Evolutionary conservation across 2,113 vertebrate species (phyloP), one percentile per base, ranked within the genome.

Genomic region (Zosterops pallidus): DNA sequence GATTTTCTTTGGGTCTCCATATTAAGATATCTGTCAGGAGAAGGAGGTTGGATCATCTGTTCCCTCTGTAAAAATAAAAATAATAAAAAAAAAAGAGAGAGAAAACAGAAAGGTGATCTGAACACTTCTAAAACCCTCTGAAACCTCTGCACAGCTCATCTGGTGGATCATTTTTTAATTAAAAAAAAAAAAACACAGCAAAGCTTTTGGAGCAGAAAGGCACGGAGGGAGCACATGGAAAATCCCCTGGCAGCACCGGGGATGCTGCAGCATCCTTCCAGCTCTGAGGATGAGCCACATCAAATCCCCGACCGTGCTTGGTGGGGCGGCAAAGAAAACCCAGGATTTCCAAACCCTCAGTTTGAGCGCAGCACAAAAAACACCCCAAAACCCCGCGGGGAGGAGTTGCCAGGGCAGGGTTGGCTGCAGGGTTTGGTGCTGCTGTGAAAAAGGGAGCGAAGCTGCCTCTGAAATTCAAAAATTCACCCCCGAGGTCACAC

Each of bases 151-250:
- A 69, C 68, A 74, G 6, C 20, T 52, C 8, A 3, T 35, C 52
- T 35, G 53, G 12, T 5, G 12, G 31, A 13, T 15, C 41, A 12
- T n/a, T 28, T 67, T 35, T 65, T 25, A 52, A 56, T 24, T n/a
- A n/a, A 0, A 16, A 15, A 16, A 15, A 49, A 59, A 50, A 52
- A 52, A 35, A 1, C 69, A 72, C 41, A 6, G 5, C 5, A 14
- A 25, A 1, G 19, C 14, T 53, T 88, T 59, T 1, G 6, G 69
- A 60, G 78, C 9, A 5, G 41, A n/a, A 76, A 71, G 22, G 5
- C 11, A 0, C 3, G 0, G 18, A 0, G 2, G 53, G 13, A 46
- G 16, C 19, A 0, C 0, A 0, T 2, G 28, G 92, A 63, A 80
- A 97, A 78, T 10, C 49, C 95, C 92, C 69, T 3, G 2, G 49